A percentile compares a stretch with the other conserved stretches of the same genome.
These are phyloP conservation scores for Drosophila athabasca DNA, from an alignment of 1,140 invertebrate genomes.

Conservation along the genomic window DNA sequence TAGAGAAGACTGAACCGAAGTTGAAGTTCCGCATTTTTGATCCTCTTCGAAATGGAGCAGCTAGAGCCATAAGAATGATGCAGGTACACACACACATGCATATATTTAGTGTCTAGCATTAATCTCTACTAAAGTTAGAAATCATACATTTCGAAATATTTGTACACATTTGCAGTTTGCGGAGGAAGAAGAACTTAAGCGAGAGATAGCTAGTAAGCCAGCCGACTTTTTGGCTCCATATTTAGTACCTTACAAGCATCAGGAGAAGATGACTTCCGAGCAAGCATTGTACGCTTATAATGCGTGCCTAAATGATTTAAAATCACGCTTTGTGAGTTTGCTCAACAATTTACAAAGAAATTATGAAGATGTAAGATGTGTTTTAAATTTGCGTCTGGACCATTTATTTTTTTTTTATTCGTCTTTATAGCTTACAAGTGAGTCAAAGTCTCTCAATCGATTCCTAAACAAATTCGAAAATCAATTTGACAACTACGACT, in stretches of 20 bases:
- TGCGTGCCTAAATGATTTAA: conserved; percentile 86
- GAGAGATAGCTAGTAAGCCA: conserved; percentile 77
- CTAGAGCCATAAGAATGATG: conserved; percentile 66
- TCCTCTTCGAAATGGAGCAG: conserved; percentile 85
- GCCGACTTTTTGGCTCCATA: conserved; percentile 86
- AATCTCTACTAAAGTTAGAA: neutral
- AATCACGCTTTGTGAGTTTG: conserved; percentile 84
- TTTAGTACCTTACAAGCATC: conserved; percentile 84
- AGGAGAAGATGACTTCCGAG: conserved; percentile 63
- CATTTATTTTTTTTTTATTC: neutral
- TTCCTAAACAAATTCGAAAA: conserved; percentile 79
- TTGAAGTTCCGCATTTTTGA: conserved; percentile 85
- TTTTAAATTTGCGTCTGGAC: too few species aligned
- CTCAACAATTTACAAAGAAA: conserved; percentile 85
- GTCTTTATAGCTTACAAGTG: conserved; percentile 65
- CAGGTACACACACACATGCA: conserved; percentile 23
- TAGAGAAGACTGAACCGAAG: conserved; percentile 84
- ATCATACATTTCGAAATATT: neutral
- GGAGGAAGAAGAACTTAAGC: conserved; percentile 71
- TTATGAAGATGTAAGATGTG: conserved; percentile 84
- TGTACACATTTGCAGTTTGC: conserved; percentile 74
- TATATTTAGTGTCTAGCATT: neutral
- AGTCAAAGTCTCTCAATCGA: conserved; percentile 70
- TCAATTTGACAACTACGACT: conserved; percentile 80
- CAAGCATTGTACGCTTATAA: conserved; percentile 83